A percentile compares a stretch with the other conserved stretches of the same genome.
Conservation (phyloP, 2,888 invertebrate species). For the Euplexia lucipara region DNA sequence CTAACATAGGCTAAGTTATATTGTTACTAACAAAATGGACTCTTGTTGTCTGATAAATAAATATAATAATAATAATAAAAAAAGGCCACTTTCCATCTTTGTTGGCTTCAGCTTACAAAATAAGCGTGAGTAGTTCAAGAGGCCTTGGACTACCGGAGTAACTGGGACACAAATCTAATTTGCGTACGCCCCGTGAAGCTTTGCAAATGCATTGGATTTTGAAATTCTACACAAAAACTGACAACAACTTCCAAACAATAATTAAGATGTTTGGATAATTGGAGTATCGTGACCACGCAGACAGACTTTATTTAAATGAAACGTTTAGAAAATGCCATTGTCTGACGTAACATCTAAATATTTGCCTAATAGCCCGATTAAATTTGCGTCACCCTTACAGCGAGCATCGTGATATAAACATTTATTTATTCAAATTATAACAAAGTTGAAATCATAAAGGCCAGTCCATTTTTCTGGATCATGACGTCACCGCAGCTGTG, state of each 20-base stretch:
- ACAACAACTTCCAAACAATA: conserved; percentile 28
- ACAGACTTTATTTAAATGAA: conserved; percentile 38
- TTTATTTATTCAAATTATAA: conserved; percentile 56
- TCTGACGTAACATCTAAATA: conserved; percentile 63
- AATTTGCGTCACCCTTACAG: conserved; percentile 65
- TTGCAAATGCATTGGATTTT: conserved; percentile 65
- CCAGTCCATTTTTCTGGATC: conserved; percentile 57
- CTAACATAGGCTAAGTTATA: too few species aligned
- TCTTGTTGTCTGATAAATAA: too few species aligned
- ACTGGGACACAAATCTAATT: conserved; percentile 82
- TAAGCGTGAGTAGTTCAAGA: conserved; percentile 69
- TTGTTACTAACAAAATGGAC: too few species aligned
- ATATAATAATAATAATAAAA: too few species aligned
- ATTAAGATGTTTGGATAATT: conserved; percentile 26
- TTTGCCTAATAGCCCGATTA: conserved; percentile 67
- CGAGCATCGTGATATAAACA: conserved; percentile 29
- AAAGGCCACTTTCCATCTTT: conserved; percentile 49
- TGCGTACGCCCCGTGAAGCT: conserved; percentile 68
- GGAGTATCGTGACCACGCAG: conserved; percentile 37
- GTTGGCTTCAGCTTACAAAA: conserved; percentile 66
- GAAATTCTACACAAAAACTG: conserved; percentile 48
- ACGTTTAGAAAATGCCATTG: conserved; percentile 29
- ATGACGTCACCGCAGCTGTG: conserved; percentile 76
- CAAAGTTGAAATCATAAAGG: conserved; percentile 58
- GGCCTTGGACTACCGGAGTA: conserved; percentile 78